A percentile compares a stretch with the other conserved stretches of the same genome.
phyloP scores from a whole-genome alignment of 1,140 invertebrate genomes.

The Cyphomyrmex costatus region DNA sequence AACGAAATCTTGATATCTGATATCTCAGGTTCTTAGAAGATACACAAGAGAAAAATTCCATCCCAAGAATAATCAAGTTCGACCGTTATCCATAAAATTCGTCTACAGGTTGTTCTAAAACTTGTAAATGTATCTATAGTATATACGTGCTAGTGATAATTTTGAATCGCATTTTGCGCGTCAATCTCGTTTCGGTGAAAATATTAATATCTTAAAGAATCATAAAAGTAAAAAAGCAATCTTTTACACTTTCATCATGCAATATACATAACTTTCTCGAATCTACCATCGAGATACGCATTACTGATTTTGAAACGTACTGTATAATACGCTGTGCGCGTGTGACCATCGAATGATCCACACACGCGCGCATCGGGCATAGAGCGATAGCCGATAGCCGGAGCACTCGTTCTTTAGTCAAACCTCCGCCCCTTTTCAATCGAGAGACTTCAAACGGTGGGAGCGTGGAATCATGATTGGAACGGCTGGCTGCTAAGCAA shows the following conservation, averaged over 20 bases:
- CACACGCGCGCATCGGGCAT: constrained; percentile 31
- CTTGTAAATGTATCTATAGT: not conserved
- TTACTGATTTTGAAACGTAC: not conserved
- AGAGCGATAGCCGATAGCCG: constrained; percentile 80
- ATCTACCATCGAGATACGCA: not conserved
- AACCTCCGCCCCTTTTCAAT: constrained; percentile 87
- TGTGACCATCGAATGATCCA: constrained; percentile 31
- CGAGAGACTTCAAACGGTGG: constrained; percentile 87
- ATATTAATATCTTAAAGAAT: not conserved
- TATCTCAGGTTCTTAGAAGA: not conserved
- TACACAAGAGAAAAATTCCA: not conserved
- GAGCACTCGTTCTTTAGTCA: constrained; percentile 86
- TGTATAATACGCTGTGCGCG: constrained; percentile 33
- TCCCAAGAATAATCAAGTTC: not conserved
- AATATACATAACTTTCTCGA: not conserved
- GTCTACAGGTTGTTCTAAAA: not conserved
- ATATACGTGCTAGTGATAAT: not conserved
- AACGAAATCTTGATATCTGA: not conserved
- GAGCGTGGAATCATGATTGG: constrained; percentile 87
- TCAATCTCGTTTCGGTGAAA: not conserved
- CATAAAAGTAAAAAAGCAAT: too few species aligned
- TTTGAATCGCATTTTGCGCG: not conserved
- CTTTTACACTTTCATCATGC: too few species aligned
- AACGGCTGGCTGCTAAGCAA: constrained; percentile 85
- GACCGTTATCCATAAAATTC: not conserved